Evolutionary conservation across 2,888 invertebrate species (phyloP), one percentile per base, ranked within the genome.

Genomic region (Eristalis arbustorum): DNA sequence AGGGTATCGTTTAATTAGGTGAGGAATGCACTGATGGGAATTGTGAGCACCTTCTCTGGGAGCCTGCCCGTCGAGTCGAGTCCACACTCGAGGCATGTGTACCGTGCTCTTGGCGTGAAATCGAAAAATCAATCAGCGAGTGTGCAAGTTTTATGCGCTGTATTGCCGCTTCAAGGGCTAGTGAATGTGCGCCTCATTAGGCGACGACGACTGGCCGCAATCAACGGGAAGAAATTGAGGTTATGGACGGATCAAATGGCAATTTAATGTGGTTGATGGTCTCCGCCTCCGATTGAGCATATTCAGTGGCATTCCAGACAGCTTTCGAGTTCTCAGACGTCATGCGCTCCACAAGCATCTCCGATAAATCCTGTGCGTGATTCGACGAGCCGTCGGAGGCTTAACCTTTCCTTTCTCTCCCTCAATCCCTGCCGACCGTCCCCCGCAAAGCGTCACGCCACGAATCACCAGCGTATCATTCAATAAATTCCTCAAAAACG

Each of bases 401-500:
- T n/a, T n/a, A n/a, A n/a, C 6, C 49, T n/a, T 49, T n/a, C 3
- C 40, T 42, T 14, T n/a, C n/a, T n/a, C 49, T 49, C 40, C 3
- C 42, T 42, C n/a, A n/a, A n/a, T 42, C 42, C n/a, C 42, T 31
- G 5, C 31, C 31, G 1, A 31, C 31, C 31, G 6, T 8, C 13
- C 18, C 18, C 34, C 34, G 11, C 34, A 11, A n/a, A 34, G 34
- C 2, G n/a, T 3, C n/a, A 4, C 8, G 8, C 18, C 8, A 6
- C 18, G 8, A 18, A 49, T 18, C 49, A 18, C 0, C 49, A 6
- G 8, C 63, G 1, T 31, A 40, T 11, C 49, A 57, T 59, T 34
- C 42, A 71, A 79, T 84, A 79, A 84, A 84, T 84, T 71, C 56
- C 37, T 75, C 74, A 78, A 22, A 68, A 68, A 69, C 49, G 62